phyloP scores from a whole-genome alignment of 2,113 vertebrate genomes.

The Syngnathus scovelli region DNA sequence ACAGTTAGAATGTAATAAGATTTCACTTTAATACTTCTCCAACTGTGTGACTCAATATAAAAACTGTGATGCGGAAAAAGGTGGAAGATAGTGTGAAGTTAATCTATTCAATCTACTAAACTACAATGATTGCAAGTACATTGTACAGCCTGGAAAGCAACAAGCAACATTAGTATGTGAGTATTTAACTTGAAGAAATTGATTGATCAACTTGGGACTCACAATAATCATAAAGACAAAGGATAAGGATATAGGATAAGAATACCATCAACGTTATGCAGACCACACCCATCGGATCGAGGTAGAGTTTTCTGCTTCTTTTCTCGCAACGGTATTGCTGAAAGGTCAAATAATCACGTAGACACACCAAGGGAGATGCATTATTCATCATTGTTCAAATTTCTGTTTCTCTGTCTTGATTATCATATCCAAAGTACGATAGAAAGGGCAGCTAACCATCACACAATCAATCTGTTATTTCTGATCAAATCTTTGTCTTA shows the following conservation, averaged over 20 bases:
- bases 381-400: slow-evolving; percentile 6
- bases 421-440: neutral
- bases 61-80: neutral
- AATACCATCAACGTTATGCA: slow-evolving; percentile 54
- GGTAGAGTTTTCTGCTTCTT: slow-evolving; percentile 57
- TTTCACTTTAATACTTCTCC: neutral
- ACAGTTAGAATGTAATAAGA: too few species aligned
- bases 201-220: neutral
- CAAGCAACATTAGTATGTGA: neutral
- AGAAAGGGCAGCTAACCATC: neutral
- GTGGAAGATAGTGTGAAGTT: neutral
- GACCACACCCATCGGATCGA: slow-evolving; percentile 61
- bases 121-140: neutral
- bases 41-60: neutral
- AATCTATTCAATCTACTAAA: neutral
- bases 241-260: slow-evolving; percentile 12
- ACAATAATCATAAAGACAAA: neutral
- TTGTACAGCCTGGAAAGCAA: neutral
- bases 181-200: neutral
- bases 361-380: slow-evolving; percentile 8
- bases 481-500: slow-evolving; percentile 24
- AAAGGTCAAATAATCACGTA: slow-evolving; percentile 10
- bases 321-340: slow-evolving; percentile 57
- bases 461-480: neutral
- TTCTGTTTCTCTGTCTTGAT: neutral